Percentiles rank a stretch among this genome's conserved stretches.
These are phyloP conservation scores for Odontesthes bonariensis DNA, from an alignment of 2,113 vertebrate genomes.

Conservation along the genomic window DNA sequence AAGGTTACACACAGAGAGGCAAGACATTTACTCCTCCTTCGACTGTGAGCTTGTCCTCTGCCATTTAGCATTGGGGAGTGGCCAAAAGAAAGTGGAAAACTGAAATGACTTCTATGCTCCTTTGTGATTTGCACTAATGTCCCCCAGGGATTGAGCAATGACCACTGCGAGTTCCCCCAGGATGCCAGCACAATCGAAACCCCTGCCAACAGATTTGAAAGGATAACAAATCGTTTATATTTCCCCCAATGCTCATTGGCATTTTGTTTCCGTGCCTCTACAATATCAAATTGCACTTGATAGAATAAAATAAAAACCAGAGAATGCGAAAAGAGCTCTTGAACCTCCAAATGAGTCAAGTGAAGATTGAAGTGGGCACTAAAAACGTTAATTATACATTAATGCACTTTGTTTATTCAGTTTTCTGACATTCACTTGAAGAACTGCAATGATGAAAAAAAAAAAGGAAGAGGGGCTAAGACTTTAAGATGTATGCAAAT, in stretches of 20 bases:
- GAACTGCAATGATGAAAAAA: slow-evolving; percentile 21
- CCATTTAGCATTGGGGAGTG: slow-evolving; percentile 70
- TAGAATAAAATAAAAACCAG: slow-evolving; percentile 74
- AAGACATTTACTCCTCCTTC: slow-evolving; percentile 33
- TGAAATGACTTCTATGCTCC: slow-evolving; percentile 71
- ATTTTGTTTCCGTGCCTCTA: slow-evolving; percentile 68
- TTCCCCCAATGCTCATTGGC: slow-evolving; percentile 76
- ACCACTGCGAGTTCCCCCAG: slow-evolving; percentile 77
- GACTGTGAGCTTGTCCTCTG: slow-evolving; percentile 29
- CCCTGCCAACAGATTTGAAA: slow-evolving; percentile 82
- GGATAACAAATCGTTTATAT: slow-evolving; percentile 82
- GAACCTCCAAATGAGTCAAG: slow-evolving; percentile 57
- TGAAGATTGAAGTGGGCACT: slow-evolving; percentile 53
- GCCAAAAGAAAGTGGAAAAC: slow-evolving; percentile 73
- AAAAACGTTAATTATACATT: slow-evolving; percentile 58
- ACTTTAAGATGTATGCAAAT: slow-evolving; percentile 12
- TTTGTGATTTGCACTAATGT: slow-evolving; percentile 81
- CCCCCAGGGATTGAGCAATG: slow-evolving; percentile 79
- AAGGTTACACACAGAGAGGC: slow-evolving; percentile 59
- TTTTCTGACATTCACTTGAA: slow-evolving; percentile 34
- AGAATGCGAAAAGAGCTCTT: slow-evolving; percentile 60
- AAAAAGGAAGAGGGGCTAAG: not conserved
- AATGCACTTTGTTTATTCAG: slow-evolving; percentile 56
- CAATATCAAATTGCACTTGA: slow-evolving; percentile 76
- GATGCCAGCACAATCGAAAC: slow-evolving; percentile 79